Percentiles rank a stretch among this genome's conserved stretches.
phyloP scores from a whole-genome alignment of 2,113 vertebrate genomes.

The Plotosus lineatus region DNA sequence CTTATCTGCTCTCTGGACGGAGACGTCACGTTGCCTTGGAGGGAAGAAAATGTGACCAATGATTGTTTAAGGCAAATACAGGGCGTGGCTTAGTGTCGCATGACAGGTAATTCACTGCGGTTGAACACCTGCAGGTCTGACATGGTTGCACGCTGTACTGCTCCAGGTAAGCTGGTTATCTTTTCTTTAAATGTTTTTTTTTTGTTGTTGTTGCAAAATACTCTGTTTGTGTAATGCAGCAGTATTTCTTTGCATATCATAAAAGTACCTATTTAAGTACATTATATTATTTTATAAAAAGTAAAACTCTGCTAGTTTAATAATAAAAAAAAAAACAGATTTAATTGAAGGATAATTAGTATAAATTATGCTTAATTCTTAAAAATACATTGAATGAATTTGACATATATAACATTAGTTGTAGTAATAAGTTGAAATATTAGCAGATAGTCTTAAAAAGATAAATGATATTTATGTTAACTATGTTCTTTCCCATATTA shows the following conservation, averaged over 20 bases:
- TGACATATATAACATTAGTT: too few species aligned
- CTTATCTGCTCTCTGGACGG: neutral
- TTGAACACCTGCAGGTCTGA: neutral
- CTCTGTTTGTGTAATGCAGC: neutral
- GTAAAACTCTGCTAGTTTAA: too few species aligned
- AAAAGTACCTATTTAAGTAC: neutral
- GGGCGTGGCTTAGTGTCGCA: neutral
- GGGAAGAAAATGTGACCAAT: constrained; percentile 8
- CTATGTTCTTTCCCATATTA: too few species aligned
- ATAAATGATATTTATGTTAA: too few species aligned
- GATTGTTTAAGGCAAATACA: neutral
- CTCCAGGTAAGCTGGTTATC: neutral
- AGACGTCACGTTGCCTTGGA: neutral
- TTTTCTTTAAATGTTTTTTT: neutral
- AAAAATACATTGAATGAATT: too few species aligned
- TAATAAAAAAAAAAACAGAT: too few species aligned
- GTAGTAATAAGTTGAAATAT: too few species aligned
- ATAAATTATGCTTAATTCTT: too few species aligned
- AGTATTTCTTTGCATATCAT: neutral
- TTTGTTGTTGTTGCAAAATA: neutral
- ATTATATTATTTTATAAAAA: too few species aligned
- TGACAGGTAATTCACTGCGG: neutral
- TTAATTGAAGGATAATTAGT: too few species aligned
- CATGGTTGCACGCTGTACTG: neutral
- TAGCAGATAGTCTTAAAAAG: too few species aligned